phyloP scores from a whole-genome alignment of 2,113 vertebrate species.

The Salminus brasiliensis region DNA sequence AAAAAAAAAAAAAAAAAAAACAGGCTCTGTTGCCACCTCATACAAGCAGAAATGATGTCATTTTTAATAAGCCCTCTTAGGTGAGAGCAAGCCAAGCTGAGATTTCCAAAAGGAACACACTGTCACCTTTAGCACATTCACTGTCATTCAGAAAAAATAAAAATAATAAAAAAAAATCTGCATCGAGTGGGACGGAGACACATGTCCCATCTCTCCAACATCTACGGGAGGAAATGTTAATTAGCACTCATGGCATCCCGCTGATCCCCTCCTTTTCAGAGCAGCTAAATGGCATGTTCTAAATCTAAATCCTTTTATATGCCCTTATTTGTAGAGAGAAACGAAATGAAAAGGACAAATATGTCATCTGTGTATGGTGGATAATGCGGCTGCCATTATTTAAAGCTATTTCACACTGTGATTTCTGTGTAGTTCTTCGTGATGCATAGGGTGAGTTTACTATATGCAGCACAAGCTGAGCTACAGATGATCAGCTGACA shows the following conservation, averaged over 20 bases:
- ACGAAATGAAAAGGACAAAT: constrained; percentile 56
- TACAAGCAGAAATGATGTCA: constrained; percentile 56
- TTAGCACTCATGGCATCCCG: constrained; percentile 72
- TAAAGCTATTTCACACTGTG: constrained; percentile 39
- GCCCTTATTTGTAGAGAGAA: constrained; percentile 66
- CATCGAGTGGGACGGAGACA: constrained; percentile 57
- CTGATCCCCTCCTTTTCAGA: constrained; percentile 66
- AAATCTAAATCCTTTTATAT: constrained; percentile 76
- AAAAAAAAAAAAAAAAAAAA: too few relatives aligned
- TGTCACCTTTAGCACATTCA: constrained; percentile 76
- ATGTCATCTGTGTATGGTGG: constrained; percentile 62
- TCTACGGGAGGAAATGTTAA: constrained; percentile 74
- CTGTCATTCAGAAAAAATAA: constrained; percentile 75
- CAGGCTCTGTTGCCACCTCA: constrained; percentile 25
- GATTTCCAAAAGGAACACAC: constrained; percentile 72
- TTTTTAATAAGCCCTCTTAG: constrained; percentile 73
- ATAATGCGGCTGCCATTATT: constrained; percentile 58
- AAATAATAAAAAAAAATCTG: too few relatives aligned
- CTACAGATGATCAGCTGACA: neutral
- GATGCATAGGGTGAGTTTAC: neutral
- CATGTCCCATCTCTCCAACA: constrained; percentile 68
- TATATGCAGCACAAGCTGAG: neutral
- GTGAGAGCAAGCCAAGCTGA: constrained; percentile 68
- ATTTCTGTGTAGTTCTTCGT: constrained; percentile 1
- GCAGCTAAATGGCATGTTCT: constrained; percentile 69